Evolutionary conservation across 2,113 vertebrate species (phyloP).

Genomic region (Hypanus sabinus): DNA sequence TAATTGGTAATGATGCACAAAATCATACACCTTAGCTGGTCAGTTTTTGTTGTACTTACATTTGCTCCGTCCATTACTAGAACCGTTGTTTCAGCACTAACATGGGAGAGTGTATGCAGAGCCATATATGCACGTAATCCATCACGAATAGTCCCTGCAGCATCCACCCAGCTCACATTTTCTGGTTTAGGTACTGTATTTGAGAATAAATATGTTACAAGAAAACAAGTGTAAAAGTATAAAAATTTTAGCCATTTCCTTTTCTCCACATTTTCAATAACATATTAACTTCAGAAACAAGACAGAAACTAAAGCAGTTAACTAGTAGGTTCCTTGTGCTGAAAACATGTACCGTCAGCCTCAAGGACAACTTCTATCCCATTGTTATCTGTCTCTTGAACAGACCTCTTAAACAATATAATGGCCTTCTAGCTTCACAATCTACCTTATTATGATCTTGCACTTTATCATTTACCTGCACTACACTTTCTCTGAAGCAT

Average conservation of each 20-base stretch:
- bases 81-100: slow-evolving; percentile 70
- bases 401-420: too few species aligned
- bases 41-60: slow-evolving; percentile 59
- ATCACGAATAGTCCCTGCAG: slow-evolving; percentile 70
- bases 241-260: background rate
- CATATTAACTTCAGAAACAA: background rate
- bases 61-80: slow-evolving; percentile 84
- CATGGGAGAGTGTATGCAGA: slow-evolving; percentile 74
- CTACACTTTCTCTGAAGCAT: too few species aligned
- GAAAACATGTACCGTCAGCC: too few species aligned
- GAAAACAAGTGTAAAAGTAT: background rate
- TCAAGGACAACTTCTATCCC: too few species aligned
- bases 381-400: too few species aligned
- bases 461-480: too few species aligned
- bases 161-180: slow-evolving; percentile 72
- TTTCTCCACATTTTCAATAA: background rate
- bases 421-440: too few species aligned
- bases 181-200: slow-evolving; percentile 75
- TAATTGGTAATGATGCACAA: background rate
- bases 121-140: slow-evolving; percentile 79
- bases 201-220: slow-evolving; percentile 29
- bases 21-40: background rate
- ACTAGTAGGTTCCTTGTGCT: background rate
- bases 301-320: background rate
- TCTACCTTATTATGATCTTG: too few species aligned